A percentile compares a stretch with the other conserved stretches of the same genome.
phyloP scores from a whole-genome alignment of 2,888 invertebrate genomes.

The Endomychus coccineus region DNA sequence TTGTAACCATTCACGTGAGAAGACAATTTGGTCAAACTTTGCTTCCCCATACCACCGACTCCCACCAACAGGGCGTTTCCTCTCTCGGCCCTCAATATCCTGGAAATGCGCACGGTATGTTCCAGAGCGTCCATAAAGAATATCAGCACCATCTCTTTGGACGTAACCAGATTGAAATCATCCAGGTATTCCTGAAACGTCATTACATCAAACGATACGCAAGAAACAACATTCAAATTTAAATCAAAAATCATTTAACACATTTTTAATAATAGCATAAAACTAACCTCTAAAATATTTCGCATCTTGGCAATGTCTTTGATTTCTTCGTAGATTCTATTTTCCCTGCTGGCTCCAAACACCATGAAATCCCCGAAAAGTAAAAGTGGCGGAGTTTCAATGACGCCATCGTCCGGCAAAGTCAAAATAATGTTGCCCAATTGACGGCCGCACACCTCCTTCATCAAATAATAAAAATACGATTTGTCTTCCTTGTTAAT shows the following conservation, averaged over 20 bases:
- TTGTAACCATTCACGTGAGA: constrained; percentile 80
- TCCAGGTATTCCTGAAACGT: constrained; percentile 67
- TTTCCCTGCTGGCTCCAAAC: constrained; percentile 62
- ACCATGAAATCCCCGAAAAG: constrained; percentile 77
- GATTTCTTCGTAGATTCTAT: constrained; percentile 77
- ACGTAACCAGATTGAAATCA: constrained; percentile 70
- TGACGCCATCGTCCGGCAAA: constrained; percentile 53
- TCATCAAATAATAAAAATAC: constrained; percentile 69
- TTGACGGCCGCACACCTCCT: constrained; percentile 55
- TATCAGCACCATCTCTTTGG: constrained; percentile 77
- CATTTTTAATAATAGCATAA: not conserved
- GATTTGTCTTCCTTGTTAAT: constrained; percentile 74
- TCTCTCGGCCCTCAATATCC: constrained; percentile 76
- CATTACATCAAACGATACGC: constrained; percentile 4
- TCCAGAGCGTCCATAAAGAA: constrained; percentile 86
- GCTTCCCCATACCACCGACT: constrained; percentile 85
- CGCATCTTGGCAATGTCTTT: constrained; percentile 64
- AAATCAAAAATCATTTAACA: not conserved
- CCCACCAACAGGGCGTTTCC: constrained; percentile 86
- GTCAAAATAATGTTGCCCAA: constrained; percentile 55
- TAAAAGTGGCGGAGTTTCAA: constrained; percentile 59
- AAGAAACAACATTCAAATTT: constrained; percentile 3
- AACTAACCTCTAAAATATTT: constrained; percentile 57
- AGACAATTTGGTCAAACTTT: constrained; percentile 77
- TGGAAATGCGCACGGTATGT: constrained; percentile 77